These are phyloP conservation scores for Clusia tigrina DNA, from an alignment of 2,888 invertebrate genomes.

Conservation along the genomic window DNA sequence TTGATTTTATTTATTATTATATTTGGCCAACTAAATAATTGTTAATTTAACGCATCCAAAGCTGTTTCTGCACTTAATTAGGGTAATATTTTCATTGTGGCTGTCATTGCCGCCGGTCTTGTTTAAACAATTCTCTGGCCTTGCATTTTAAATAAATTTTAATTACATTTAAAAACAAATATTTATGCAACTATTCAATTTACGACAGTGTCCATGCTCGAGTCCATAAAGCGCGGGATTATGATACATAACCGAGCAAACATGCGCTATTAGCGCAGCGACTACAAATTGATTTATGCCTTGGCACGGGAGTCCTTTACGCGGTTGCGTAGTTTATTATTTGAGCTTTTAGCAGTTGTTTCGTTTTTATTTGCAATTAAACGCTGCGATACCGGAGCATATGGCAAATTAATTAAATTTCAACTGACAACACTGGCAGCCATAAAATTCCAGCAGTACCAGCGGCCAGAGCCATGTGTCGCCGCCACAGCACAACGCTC, in stretches of 20 bases:
- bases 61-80: no score
- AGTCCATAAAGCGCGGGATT: no score
- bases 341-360: background rate
- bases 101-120: no score
- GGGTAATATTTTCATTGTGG: no score
- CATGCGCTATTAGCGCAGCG: background rate
- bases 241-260: background rate
- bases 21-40: no score
- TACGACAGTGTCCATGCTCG: no score
- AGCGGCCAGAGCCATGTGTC: background rate
- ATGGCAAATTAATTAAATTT: slow-evolving; percentile 1
- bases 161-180: no score
- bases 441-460: background rate
- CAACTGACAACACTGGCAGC: slow-evolving; percentile 6
- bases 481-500: background rate
- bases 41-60: no score
- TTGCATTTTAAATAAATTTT: no score
- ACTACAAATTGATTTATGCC: background rate
- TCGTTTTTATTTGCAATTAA: background rate
- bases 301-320: background rate
- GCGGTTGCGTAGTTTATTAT: background rate
- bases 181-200: no score
- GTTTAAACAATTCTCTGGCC: no score
- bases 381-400: background rate
- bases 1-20: no score